Evolutionary conservation across 2,797 vertebrate species (phyloP).

Genomic region (Rhinatrema bivittatum): DNA sequence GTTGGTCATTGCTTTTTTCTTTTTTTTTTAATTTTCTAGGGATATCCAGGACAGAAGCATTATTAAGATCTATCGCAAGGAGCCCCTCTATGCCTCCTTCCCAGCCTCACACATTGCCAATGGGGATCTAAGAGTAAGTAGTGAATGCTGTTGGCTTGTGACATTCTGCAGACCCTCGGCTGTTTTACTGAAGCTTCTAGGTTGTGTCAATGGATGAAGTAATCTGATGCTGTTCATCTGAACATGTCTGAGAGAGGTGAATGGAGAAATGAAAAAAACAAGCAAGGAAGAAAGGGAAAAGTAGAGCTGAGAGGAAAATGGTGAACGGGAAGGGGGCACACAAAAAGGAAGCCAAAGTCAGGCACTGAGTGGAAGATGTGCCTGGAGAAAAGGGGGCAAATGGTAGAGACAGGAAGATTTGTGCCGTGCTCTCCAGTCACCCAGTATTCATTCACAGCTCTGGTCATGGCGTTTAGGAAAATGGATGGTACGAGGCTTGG

Average conservation of each 20-base stretch:
- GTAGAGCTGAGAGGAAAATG: no score
- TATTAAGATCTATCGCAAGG: slow-evolving; percentile 97
- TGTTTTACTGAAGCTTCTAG: not conserved
- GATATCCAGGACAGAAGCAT: slow-evolving; percentile 97
- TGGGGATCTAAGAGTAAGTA: slow-evolving; percentile 88
- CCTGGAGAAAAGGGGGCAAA: no score
- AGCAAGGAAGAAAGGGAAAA: no score
- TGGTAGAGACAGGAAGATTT: no score
- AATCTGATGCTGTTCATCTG: no score
- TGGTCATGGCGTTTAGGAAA: slow-evolving; percentile 24
- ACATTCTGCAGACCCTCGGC: not conserved
- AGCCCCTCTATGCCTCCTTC: slow-evolving; percentile 92
- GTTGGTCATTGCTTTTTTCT: no score
- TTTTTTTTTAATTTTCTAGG: slow-evolving; percentile 28
- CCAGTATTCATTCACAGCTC: fast-evolving
- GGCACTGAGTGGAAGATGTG: not conserved
- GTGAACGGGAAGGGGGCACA: no score
- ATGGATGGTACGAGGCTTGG: not conserved
- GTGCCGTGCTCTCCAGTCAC: fast-evolving
- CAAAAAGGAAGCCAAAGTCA: no score
- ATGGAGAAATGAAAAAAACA: no score
- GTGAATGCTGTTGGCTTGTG: not conserved
- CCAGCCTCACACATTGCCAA: slow-evolving; percentile 89
- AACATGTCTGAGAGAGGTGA: no score
- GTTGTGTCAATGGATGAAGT: no score